Base-by-base conservation (phyloP, 2,797 vertebrate species). In the Arctocebus calabarensis region DNA sequence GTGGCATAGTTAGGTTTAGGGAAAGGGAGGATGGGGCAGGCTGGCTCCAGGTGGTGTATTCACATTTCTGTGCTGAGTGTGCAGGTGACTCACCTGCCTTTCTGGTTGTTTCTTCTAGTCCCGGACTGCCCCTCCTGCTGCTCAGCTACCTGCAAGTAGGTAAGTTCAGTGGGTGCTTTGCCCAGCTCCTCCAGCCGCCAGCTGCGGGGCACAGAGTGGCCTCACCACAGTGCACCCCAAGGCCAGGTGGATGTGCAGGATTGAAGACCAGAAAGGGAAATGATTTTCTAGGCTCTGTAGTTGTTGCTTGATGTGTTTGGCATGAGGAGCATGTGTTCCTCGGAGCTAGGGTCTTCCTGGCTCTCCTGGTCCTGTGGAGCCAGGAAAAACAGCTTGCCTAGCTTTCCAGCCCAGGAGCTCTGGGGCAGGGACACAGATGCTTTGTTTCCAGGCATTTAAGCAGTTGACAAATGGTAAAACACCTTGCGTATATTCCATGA, bases 161-260 rank as follows among this genome's bases (percentile, higher is more conserved):
- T 98, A 97, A 98, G 98, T 98, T 71, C 84, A 81, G 16, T 61
- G 4, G 29, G 62, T 16, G 14, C 62, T 16, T 64, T 16, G 22
- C 86, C 61, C 12, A 22, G 1, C 27, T 22, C 64, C 34, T 43
- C 20, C 12, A 0, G 37, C 13, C 8, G 0, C 5, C 0, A 2
- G 45, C 11, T 0, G 6, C 13, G 8, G 78, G 8, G 5, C 2
- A 37, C 19, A 4, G 29, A 32, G 61, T 4, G 19, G 2, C 70
- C 83, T 57, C 5, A 3, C 27, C 57, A 32, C 1, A 8, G 70
- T 43, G 17, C n/a, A n/a, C n/a, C 29, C 20, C 9, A 22, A 2
- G 27, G 20, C 55, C 1, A 12, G 70, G 55, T 9, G 12, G 2
- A 4, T 1, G 20, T 4, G n/a, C 22, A 20, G 81, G n/a, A 17